These are phyloP conservation scores for Pachyrhynchus sulphureomaculatus DNA, from an alignment of 1,140 invertebrate species.

Conservation along the genomic window DNA sequence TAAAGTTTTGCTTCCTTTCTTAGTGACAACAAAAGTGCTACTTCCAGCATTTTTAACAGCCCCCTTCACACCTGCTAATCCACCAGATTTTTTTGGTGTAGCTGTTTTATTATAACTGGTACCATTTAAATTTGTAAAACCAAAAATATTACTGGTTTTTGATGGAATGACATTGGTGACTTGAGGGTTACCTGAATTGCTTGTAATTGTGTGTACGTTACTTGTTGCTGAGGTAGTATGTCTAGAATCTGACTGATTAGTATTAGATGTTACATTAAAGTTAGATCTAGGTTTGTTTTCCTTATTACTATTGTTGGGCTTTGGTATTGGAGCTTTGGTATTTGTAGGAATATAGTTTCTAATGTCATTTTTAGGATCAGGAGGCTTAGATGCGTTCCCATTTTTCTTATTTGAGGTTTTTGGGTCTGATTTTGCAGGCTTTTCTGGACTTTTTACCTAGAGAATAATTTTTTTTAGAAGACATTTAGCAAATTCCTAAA, in stretches of 20 bases:
- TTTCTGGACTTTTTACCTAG: constrained; percentile 68
- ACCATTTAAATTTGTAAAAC: constrained; percentile 32
- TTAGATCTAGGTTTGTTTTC: not conserved
- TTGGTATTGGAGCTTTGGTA: constrained; percentile 15
- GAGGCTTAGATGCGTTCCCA: constrained; percentile 26
- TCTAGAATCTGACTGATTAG: not conserved
- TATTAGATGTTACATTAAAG: no score
- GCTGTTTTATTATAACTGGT: constrained; percentile 25
- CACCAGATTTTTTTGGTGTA: not conserved
- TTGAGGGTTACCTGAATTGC: constrained; percentile 3
- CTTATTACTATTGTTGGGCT: not conserved
- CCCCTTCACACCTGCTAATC: constrained; percentile 23
- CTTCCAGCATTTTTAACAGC: constrained; percentile 42
- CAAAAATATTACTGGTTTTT: constrained; percentile 38
- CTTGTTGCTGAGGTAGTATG: constrained; percentile 24
- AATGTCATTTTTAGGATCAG: constrained; percentile 34
- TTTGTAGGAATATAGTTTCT: constrained; percentile 34
- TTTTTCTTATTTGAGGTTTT: constrained; percentile 42
- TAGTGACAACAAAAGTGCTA: constrained; percentile 45
- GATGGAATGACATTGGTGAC: constrained; percentile 30
- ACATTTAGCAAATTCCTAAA: no score
- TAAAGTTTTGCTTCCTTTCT: constrained; percentile 39
- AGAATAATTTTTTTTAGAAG: constrained; percentile 56
- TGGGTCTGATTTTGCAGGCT: not conserved
- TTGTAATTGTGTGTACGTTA: constrained; percentile 39